These are phyloP conservation scores for Anneissia japonica DNA, from an alignment of 35 echinoderm and acorn worm genomes.

Conservation along the genomic window DNA sequence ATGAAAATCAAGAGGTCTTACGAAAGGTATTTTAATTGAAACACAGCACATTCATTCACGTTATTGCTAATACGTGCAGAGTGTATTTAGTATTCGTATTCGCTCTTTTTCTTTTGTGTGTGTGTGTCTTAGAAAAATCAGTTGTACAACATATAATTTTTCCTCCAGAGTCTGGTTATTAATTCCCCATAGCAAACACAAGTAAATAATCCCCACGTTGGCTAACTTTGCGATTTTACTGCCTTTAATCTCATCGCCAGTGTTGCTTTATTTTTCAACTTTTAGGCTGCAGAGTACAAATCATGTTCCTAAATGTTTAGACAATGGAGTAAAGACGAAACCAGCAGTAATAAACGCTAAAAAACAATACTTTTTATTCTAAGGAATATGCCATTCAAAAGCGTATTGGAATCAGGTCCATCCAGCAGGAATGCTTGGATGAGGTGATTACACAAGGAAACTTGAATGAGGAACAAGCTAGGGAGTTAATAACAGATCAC, in stretches of 20 bases:
- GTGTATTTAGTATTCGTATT: background rate
- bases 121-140: background rate
- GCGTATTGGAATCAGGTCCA: slow-evolving; percentile 50
- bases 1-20: slow-evolving; percentile 9
- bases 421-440: slow-evolving; percentile 63
- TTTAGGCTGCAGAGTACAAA: too few species aligned
- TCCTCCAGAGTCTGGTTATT: background rate
- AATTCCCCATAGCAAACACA: background rate
- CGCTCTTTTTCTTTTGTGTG: background rate
- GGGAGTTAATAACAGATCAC: slow-evolving; percentile 48
- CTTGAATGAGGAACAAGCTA: slow-evolving; percentile 61
- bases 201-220: background rate
- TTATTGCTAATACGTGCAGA: background rate
- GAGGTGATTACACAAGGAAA: slow-evolving; percentile 62
- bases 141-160: background rate
- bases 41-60: too few species aligned
- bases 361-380: background rate
- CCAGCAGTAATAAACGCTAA: too few species aligned
- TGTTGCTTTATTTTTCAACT: too few species aligned
- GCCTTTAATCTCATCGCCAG: too few species aligned
- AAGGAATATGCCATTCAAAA: slow-evolving; percentile 90
- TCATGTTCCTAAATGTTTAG: too few species aligned
- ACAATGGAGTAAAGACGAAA: too few species aligned
- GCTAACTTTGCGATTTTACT: background rate
- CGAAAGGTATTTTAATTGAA: too few species aligned